Conservation (phyloP, 2,888 invertebrate species). For the Lumbricus terrestris region DNA sequence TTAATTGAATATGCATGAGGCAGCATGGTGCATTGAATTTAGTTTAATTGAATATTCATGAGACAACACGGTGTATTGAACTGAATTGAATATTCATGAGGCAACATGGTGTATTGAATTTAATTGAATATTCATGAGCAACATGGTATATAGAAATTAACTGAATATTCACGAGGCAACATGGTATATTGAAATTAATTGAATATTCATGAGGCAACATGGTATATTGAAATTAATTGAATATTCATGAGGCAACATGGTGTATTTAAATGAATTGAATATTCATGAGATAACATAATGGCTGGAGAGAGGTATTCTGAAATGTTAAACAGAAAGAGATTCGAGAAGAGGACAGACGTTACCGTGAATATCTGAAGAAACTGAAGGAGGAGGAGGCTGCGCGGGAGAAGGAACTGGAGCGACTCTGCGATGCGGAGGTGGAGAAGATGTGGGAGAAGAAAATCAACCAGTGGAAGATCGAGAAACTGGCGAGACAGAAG, state of each 20-base stretch:
- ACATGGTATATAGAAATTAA: no score
- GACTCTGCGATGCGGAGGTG: slow-evolving; percentile 51
- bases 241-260: not conserved
- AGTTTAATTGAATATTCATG: no score
- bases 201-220: not conserved
- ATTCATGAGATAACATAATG: not conserved
- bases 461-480: slow-evolving; percentile 52
- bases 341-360: slow-evolving; percentile 53
- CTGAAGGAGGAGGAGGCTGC: slow-evolving; percentile 50
- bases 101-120: no score
- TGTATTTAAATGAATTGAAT: no score
- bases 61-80: no score
- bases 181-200: no score
- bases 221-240: no score
- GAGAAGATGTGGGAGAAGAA: slow-evolving; percentile 58
- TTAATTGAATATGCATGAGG: not conserved
- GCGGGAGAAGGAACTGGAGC: slow-evolving; percentile 54
- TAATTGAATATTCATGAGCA: no score
- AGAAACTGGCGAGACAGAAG: slow-evolving; percentile 52
- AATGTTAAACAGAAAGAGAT: slow-evolving; percentile 48
- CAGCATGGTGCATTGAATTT: no score
- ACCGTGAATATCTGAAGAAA: slow-evolving; percentile 52
- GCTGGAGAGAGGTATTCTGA: not conserved
- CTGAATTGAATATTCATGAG: no score
- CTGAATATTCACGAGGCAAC: no score